A percentile compares a stretch with the other conserved stretches of the same genome.
These are phyloP conservation scores for Drosophila takahashii DNA, from an alignment of 1,140 invertebrate genomes.

Conservation along the genomic window DNA sequence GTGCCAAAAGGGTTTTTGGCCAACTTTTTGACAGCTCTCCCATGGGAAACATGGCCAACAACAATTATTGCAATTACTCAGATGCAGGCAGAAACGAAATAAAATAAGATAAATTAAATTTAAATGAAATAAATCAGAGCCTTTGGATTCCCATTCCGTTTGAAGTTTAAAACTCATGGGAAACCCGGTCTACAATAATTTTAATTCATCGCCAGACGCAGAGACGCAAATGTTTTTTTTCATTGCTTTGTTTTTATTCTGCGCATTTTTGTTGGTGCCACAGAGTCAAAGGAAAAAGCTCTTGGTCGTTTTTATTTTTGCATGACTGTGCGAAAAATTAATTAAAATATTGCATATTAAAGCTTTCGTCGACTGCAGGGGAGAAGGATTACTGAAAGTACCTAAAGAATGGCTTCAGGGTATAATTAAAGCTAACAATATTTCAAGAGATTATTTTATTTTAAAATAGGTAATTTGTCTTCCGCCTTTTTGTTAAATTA, in stretches of 20 bases:
- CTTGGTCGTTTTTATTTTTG: constrained; percentile 25
- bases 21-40: constrained; percentile 32
- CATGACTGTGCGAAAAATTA: constrained; percentile 54
- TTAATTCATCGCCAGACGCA: constrained; percentile 62
- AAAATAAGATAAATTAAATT: constrained; percentile 13
- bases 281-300: constrained; percentile 15
- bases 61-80: constrained; percentile 36
- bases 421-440: constrained; percentile 8
- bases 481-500: neutral
- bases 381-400: constrained; percentile 10
- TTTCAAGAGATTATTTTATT: constrained; percentile 1
- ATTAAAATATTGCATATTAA: constrained; percentile 74
- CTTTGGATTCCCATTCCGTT: constrained; percentile 7
- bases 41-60: neutral
- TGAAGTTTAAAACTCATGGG: constrained; percentile 33
- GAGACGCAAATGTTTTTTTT: constrained; percentile 23
- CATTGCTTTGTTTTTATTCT: constrained; percentile 24
- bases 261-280: constrained; percentile 16
- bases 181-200: constrained; percentile 45
- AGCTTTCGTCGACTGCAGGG: constrained; percentile 2
- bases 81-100: constrained; percentile 14
- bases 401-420: constrained; percentile 6
- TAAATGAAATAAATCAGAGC: constrained; percentile 36
- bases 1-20: constrained; percentile 13
- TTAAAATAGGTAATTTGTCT: neutral